Conservation (phyloP, 2,797 vertebrate species). For the Brachymystax lenok region DNA sequence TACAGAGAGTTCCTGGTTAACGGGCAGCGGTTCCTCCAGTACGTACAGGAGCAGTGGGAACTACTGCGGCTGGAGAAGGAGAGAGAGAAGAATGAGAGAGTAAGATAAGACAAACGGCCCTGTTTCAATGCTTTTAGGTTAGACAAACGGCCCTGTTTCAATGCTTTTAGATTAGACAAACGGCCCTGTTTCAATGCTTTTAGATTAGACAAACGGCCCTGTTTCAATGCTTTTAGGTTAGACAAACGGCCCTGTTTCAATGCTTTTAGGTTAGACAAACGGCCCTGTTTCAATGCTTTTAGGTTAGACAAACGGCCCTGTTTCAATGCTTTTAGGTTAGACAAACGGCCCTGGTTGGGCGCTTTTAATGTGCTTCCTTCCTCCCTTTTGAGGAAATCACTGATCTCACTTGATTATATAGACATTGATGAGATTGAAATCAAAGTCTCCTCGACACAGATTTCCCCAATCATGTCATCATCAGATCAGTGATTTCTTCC, state of each 20-base stretch:
- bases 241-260: not conserved
- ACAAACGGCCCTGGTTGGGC: no score
- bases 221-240: no score
- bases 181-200: not conserved
- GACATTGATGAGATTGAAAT: not conserved
- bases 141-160: no score
- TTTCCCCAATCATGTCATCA: not conserved
- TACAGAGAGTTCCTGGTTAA: constrained; percentile 79
- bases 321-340: not conserved
- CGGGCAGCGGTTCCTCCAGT: constrained; percentile 86
- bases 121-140: not conserved
- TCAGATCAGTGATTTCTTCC: not conserved
- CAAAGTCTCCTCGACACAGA: not conserved
- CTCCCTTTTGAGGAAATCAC: not conserved
- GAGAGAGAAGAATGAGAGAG: constrained; percentile 87
- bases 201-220: no score
- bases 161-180: no score
- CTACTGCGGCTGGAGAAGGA: constrained; percentile 85
- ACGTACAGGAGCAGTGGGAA: constrained; percentile 87
- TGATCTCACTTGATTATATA: not conserved
- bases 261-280: not conserved
- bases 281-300: no score
- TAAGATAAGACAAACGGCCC: constrained; percentile 49
- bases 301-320: no score
- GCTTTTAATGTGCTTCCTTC: not conserved